Conservation (phyloP, 2,888 invertebrate genomes). For the Malthinus seriepunctatus region DNA sequence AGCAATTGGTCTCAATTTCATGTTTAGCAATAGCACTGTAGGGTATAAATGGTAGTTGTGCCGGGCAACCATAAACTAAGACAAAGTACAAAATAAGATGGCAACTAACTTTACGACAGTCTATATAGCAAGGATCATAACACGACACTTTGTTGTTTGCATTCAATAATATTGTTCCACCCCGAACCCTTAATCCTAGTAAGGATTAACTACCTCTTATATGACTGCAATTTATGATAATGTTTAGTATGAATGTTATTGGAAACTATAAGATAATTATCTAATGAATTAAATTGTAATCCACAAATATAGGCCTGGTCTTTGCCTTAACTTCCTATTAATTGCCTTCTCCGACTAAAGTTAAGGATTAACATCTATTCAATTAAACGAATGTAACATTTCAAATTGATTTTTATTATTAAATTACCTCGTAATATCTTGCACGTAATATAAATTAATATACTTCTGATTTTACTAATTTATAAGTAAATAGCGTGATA, state of each 20-base stretch:
- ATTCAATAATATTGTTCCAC: conserved; percentile 12
- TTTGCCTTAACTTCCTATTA: conserved; percentile 1
- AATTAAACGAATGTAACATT: too few relatives aligned
- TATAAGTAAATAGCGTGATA: too few relatives aligned
- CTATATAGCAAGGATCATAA: conserved; percentile 13
- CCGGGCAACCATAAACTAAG: conserved; percentile 31
- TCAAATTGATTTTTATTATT: too few relatives aligned
- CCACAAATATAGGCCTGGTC: neutral
- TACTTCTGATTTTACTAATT: too few relatives aligned
- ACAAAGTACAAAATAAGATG: conserved; percentile 28
- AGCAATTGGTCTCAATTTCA: conserved; percentile 24
- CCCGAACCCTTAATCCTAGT: conserved; percentile 1
- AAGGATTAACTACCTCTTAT: conserved; percentile 6
- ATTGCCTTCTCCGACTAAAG: conserved; percentile 3
- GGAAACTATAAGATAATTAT: conserved; percentile 9
- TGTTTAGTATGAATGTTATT: conserved; percentile 2
- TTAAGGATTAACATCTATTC: too few relatives aligned
- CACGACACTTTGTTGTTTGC: conserved; percentile 16
- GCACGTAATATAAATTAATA: too few relatives aligned
- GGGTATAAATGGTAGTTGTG: conserved; percentile 30
- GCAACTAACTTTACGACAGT: conserved; percentile 17
- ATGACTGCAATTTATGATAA: conserved; percentile 15
- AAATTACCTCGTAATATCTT: too few relatives aligned
- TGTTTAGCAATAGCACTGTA: conserved; percentile 31
- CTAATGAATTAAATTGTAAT: conserved; percentile 4